Base-by-base conservation (phyloP, 2,113 vertebrate species). In the Chaetodon trifascialis region DNA sequence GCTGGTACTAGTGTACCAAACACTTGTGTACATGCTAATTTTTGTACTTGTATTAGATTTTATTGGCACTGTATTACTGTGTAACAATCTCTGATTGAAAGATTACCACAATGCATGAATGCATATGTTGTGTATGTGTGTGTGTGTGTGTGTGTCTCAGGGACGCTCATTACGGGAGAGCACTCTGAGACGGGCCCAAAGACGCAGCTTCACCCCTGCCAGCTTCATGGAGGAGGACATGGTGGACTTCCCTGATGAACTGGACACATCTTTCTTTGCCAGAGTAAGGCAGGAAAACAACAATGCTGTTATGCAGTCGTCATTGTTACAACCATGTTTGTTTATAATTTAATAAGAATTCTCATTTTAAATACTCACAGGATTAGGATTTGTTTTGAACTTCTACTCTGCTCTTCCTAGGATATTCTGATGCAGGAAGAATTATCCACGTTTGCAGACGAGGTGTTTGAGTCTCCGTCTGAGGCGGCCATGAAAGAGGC, bases 221-320 rank as follows among this genome's bases (percentile, higher is more conserved):
- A 98, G 97, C 83, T 99, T 99, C 93, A 94, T 99, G 90, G 98
- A 99, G 87, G 98, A 99, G 83, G 98, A 99, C 71, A 95, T 97
- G 0, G 93, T 95, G 11, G 98, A 99, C 90, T 98, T 99, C 78
- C 96, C 97, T 0, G 98, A 99, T 58, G 98, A 99, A 73, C 92
- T 99, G 0, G 98, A 99, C 91, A 99, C 98, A 0, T 99, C 98
- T 25, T 99, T 99, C 94, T 99, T 99, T 1, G 97, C 97, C 82
- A 95, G 97, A 95, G 98, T 99, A 93, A 96, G 91, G 11, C 7
- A 10, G 2, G 67, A 67, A 64, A 44, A 76, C n/a, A 63, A 8
- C 21, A 17, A 2, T 56, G 23, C n/a, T 75, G 11, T 38, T 40
- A 23, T 64, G 19, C 6, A 56, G 40, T 34, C 2, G 2, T 59